Base-by-base conservation (phyloP, 2,113 vertebrate species). In the Burhinus bistriatus region DNA sequence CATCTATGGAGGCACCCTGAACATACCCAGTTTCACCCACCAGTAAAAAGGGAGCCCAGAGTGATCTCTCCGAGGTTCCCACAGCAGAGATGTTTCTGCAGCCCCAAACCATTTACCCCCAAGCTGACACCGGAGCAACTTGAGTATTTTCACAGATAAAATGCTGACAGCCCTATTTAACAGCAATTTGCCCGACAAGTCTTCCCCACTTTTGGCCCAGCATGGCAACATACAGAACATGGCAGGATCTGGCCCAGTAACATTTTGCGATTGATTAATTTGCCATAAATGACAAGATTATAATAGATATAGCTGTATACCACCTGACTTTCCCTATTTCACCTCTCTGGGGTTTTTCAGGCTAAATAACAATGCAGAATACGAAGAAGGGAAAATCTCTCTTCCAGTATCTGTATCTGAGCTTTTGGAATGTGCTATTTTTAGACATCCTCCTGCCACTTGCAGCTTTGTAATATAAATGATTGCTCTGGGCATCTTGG, bases 391-490 rank as follows among this genome's bases (percentile, higher is more conserved):
- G 64, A 9, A 58, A 93, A 36, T 8, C 18, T 78, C 38, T 51
- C 52, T 68, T 36, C n/a, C 69, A 72, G 15, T 52, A 64, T 71
- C 69, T 52, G 22, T 30, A 54, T 22, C 9, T 7, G 65, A 89
- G 72, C 65, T 79, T 90, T 69, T 30, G 59, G 73, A 95, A 96
- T 11, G 73, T 12, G 47, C 83, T 97, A 72, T 91, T 95, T 94
- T 94, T 76, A 94, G 86, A 83, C 4, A 22, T 87, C 45, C 86
- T 89, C 69, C 91, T 95, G 89, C 86, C 91, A 91, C 89, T 96
- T 52, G 15, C 89, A 92, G 72, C 93, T 96, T 95, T 49, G 45
- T 72, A 87, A 87, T 40, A 85, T 18, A 95, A 91, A 91, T 72
- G 52, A 95, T 62, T 72, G 91, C 70, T 91, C 73, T 95, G 61